Base-by-base conservation (phyloP, 2,888 invertebrate species). In the Diarsia rubi region DNA sequence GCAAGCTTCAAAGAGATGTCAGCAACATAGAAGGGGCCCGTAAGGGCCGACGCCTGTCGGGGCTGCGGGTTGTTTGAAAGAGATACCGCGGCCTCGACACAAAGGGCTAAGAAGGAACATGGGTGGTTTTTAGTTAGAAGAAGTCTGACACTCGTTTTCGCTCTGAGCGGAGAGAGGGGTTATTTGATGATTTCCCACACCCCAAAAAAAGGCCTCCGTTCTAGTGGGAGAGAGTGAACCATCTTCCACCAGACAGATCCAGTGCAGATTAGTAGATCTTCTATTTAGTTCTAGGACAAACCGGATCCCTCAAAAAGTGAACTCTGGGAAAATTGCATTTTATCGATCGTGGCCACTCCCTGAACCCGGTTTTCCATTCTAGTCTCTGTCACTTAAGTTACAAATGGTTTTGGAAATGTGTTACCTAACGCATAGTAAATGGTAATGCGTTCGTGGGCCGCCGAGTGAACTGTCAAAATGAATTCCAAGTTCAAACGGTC, bases 401-500 rank as follows among this genome's bases (percentile, higher is more conserved):
- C 21, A 64, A 49, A 37, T 14, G 49, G 14, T 66, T 47, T 47
- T 14, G 57, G 11, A 64, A 69, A 47, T 47, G 54, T 24, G 24
- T 60, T 75, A 19, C 52, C 21, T 42, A 47, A 70, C 54, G 52
- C 31, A 44, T 49, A 27, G 14, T 59, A 59, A 57, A 31, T 45
- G 45, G 12, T 67, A 73, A 47, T 65, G 37, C 44, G 31, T 31
- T 54, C 12, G 24, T 42, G 21, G 57, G 63, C 45, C 42, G 14
- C n/a, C 42, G 24, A 67, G 52, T 67, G 31, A 79, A 63, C 70
- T 81, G 70, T 76, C 81, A 71, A 60, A 81, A 76, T 49, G 37
- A 37, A 75, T 81, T 71, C 57, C 21, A 67, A 68, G n/a, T 70
- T 81, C 59, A 59, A 81, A 54, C 14, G 14, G 12, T 45, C 57